A percentile compares a stretch with the other conserved stretches of the same genome.
Conservation (phyloP, 2,888 invertebrate genomes). For the Gymnoscelis rufifasciata region DNA sequence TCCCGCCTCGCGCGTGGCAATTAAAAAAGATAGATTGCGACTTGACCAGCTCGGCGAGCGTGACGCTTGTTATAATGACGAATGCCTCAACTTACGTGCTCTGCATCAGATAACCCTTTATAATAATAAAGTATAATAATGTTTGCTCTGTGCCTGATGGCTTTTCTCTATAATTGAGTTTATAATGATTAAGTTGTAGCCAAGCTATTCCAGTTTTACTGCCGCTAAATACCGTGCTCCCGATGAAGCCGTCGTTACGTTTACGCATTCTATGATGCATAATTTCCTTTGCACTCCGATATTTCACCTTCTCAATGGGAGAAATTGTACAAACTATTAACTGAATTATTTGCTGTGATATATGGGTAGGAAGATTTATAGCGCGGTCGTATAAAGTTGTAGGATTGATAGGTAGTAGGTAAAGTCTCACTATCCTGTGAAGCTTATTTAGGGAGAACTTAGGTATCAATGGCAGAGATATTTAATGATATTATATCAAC, state of each 20-base stretch:
- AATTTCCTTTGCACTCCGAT: conserved; percentile 7
- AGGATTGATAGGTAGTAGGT: too few species aligned
- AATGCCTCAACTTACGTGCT: conserved; percentile 62
- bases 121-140: too few species aligned
- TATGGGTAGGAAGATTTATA: too few species aligned
- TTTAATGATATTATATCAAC: too few species aligned
- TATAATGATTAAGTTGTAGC: conserved; percentile 35
- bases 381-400: too few species aligned
- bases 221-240: conserved; percentile 15
- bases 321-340: neutral
- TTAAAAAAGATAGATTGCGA: conserved; percentile 77
- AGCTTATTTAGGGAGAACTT: too few species aligned
- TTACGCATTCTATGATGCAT: conserved; percentile 1
- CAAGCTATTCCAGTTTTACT: conserved; percentile 17
- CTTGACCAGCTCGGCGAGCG: conserved; percentile 70
- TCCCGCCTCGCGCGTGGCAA: conserved; percentile 67
- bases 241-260: conserved; percentile 11
- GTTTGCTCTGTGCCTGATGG: conserved; percentile 62
- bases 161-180: conserved; percentile 61
- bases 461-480: too few species aligned
- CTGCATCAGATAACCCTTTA: conserved; percentile 65
- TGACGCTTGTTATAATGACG: conserved; percentile 75
- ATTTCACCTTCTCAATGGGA: neutral
- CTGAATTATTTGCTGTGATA: too few species aligned
- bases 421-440: too few species aligned